Conservation (phyloP, 1,140 invertebrate genomes). For the Calycopis cecrops region DNA sequence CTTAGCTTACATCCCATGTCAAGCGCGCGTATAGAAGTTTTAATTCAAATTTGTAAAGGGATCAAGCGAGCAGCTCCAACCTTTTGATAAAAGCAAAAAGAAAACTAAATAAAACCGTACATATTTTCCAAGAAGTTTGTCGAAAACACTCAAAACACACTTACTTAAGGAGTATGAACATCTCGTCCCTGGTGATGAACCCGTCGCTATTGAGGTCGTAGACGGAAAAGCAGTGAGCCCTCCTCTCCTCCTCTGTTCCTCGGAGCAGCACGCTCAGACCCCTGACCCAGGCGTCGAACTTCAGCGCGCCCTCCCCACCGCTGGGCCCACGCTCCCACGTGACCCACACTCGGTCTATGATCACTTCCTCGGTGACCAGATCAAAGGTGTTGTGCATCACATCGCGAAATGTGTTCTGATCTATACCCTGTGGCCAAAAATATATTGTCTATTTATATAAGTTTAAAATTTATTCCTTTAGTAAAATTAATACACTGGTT, state of each 20-base stretch:
- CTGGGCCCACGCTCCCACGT: conserved; percentile 85
- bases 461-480: no score
- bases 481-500: no score
- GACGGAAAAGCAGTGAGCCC: conserved; percentile 84
- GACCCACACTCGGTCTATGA: conserved; percentile 92
- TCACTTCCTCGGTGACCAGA: conserved; percentile 88
- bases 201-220: conserved; percentile 92
- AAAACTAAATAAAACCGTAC: no score
- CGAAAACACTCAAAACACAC: conserved; percentile 21
- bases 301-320: conserved; percentile 78
- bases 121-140: no score
- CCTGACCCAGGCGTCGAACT: conserved; percentile 83
- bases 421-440: conserved; percentile 79
- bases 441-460: no score
- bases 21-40: no score
- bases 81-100: no score
- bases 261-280: conserved; percentile 87
- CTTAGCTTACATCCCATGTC: no score
- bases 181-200: conserved; percentile 89
- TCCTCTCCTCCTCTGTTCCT: conserved; percentile 82
- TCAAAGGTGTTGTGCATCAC: conserved; percentile 90
- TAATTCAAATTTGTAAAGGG: no score
- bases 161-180: conserved; percentile 90
- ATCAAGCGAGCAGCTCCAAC: no score
- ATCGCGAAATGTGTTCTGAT: conserved; percentile 88